Evolutionary conservation across 2,797 vertebrate species (phyloP).

Genomic region (Melanotaenia boesemani): DNA sequence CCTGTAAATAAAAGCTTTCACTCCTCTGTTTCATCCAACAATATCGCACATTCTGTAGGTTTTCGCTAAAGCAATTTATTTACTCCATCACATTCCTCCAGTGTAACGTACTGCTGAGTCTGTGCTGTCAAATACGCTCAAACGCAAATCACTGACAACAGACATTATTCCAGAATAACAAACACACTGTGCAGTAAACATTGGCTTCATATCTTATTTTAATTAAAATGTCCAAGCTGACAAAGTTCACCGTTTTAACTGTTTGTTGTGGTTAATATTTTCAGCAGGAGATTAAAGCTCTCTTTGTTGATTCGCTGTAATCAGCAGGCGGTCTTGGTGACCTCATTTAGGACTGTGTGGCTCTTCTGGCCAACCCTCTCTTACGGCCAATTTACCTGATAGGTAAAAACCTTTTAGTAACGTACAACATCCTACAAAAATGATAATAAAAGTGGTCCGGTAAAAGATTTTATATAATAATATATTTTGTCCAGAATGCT

Average conservation of each 20-base stretch:
- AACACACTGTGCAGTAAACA: conserved; percentile 19
- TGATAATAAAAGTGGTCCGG: neutral
- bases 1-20: conserved; percentile 2
- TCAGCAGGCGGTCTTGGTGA: conserved; percentile 55
- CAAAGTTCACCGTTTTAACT: conserved; percentile 58
- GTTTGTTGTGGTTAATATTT: conserved; percentile 75
- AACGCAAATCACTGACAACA: conserved; percentile 38
- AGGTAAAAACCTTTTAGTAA: no score
- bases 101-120: conserved; percentile 12
- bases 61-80: conserved; percentile 34
- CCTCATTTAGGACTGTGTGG: conserved; percentile 51
- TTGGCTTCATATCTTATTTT: conserved; percentile 40
- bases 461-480: neutral
- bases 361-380: conserved; percentile 1
- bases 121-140: conserved; percentile 33
- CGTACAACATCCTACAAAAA: no score
- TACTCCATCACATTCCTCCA: conserved; percentile 24
- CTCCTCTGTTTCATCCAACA: conserved; percentile 23
- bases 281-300: conserved; percentile 69
- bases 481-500: conserved; percentile 8
- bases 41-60: conserved; percentile 16
- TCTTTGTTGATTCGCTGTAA: conserved; percentile 68
- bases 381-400: no score
- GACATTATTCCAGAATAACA: conserved; percentile 33
- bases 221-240: conserved; percentile 48